Conservation (phyloP, 1,140 invertebrate species). For the Heliconius hewitsoni region DNA sequence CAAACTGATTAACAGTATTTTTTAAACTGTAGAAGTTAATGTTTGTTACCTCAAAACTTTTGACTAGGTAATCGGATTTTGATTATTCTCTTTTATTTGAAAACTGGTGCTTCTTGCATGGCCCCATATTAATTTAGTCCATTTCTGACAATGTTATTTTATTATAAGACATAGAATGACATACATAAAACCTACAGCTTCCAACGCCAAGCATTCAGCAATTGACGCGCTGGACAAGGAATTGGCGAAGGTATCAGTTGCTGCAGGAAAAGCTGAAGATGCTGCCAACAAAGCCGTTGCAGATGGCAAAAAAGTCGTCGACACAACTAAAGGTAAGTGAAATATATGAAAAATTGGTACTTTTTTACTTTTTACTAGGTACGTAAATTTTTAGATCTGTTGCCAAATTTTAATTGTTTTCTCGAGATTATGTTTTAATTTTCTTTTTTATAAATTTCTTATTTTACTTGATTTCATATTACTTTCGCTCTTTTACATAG, state of each 20-base stretch:
- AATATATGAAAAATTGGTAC: neutral
- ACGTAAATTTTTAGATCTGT: too few relatives aligned
- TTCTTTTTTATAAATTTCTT: slow-evolving; percentile 24
- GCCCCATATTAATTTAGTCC: too few relatives aligned
- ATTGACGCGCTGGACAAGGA: slow-evolving; percentile 77
- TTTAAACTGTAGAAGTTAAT: too few relatives aligned
- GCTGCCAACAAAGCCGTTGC: slow-evolving; percentile 72
- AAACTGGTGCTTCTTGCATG: too few relatives aligned
- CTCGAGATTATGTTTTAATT: neutral
- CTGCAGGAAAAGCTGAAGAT: slow-evolving; percentile 74
- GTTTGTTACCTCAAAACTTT: too few relatives aligned
- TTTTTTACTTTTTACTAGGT: neutral
- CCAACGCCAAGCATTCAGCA: slow-evolving; percentile 62
- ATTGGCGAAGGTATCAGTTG: slow-evolving; percentile 71
- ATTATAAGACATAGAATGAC: too few relatives aligned
- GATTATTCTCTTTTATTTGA: too few relatives aligned
- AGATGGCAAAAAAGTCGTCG: slow-evolving; percentile 77
- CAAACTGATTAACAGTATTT: too few relatives aligned
- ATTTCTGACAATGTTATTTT: too few relatives aligned
- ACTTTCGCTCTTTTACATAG: slow-evolving; percentile 24
- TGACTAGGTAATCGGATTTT: too few relatives aligned
- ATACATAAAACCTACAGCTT: slow-evolving; percentile 43
- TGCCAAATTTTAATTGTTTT: neutral
- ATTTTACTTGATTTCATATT: slow-evolving; percentile 27
- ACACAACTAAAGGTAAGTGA: slow-evolving; percentile 74